These are phyloP conservation scores for Anagyrus pseudococci DNA, from an alignment of 2,888 invertebrate species.

Conservation along the genomic window DNA sequence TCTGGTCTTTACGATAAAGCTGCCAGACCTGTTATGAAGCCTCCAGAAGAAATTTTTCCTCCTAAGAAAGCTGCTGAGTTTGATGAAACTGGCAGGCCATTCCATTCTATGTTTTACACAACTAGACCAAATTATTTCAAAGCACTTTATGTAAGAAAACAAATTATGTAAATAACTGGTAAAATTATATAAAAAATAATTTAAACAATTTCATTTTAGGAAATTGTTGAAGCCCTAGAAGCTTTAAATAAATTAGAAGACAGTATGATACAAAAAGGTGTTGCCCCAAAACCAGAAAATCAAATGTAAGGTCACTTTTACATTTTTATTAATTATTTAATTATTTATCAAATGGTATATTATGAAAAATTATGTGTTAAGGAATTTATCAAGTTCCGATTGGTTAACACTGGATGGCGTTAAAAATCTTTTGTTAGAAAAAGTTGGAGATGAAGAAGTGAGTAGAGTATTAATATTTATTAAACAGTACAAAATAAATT, in stretches of 20 bases:
- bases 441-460: conserved; percentile 69
- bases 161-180: conserved; percentile 8
- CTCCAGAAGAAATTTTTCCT: conserved; percentile 87
- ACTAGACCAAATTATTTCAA: conserved; percentile 85
- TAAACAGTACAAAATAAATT: not conserved
- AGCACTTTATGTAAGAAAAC: conserved; percentile 74
- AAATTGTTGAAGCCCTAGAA: conserved; percentile 74
- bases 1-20: conserved; percentile 86
- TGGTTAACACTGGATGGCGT: conserved; percentile 75
- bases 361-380: conserved; percentile 54
- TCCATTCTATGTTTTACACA: conserved; percentile 92
- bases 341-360: conserved; percentile 54
- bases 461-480: conserved; percentile 28
- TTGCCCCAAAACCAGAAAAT: conserved; percentile 67
- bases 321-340: not conserved
- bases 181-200: conserved; percentile 8
- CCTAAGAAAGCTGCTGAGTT: conserved; percentile 87
- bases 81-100: conserved; percentile 88
- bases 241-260: conserved; percentile 76
- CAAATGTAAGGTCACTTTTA: conserved; percentile 61
- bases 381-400: conserved; percentile 65
- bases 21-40: conserved; percentile 89
- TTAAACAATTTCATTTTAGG: conserved; percentile 62
- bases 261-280: conserved; percentile 69
- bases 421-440: conserved; percentile 72